Base-by-base conservation (phyloP, 2,113 vertebrate genomes). In the Solenodon paradoxus region DNA sequence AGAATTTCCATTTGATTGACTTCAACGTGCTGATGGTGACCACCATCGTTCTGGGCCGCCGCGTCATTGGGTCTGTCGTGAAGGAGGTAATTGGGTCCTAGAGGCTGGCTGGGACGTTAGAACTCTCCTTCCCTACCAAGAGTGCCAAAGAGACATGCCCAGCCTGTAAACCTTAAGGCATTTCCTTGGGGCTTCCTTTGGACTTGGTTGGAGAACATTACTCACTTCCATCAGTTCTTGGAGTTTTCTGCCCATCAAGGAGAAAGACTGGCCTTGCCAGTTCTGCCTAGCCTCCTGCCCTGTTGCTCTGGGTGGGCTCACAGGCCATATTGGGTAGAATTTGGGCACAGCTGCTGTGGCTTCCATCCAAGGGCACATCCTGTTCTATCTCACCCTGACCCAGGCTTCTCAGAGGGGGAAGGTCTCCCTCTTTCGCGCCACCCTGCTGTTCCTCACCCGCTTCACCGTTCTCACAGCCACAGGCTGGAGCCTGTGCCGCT, bases 1-100 rank as follows among this genome's bases (percentile, higher is more conserved):
- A 99, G 99, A 99, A 99, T 96, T 99, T 99, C 92, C 99, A 99
- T 94, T 99, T 99, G 28, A 99, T 99, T 51, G 99, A 99, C 98
- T 99, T 99, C 98, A 99, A 99, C 98, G 99, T 99, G 99, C 98
- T 99, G 98, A 98, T 99, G 7, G 99, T 99, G 98, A 99, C 99
- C 0, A 93, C 99, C 84, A 99, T 99, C 61, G 99, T 99, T 78
- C 98, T 99, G 97, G 99, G 99, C 15, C 99, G 99, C 83, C 99
- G 99, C 77, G 98, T 99, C 96, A 99, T 99, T 59, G 98, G 99
- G 35, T 99, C 99, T 69, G 98, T 99, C 68, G 99, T 99, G 84
- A 99, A 99, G 98, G 99, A 99, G 99, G 99, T 99, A 98, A 98
- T 75, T 96, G 96, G 87, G 95, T 92, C 81, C 77, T 77, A 59